phyloP scores from a whole-genome alignment of 2,797 vertebrate genomes.

The Enteromius viviparus region DNA sequence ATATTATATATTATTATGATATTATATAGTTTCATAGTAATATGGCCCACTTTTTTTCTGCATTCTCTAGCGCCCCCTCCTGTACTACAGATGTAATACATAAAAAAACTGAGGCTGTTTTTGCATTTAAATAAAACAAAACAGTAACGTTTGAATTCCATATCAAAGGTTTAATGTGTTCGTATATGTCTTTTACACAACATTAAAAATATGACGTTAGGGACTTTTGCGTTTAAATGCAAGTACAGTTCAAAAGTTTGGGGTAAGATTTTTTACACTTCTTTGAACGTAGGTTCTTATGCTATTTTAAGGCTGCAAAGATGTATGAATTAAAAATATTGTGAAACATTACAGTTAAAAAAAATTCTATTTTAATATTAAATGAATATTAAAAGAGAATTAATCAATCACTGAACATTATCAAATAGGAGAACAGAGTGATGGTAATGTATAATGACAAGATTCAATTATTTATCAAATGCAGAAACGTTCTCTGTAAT shows the following conservation, averaged over 20 bases:
- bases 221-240: neutral
- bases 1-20: too few species aligned
- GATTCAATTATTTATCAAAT: too few species aligned
- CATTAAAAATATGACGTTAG: neutral
- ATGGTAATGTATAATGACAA: too few species aligned
- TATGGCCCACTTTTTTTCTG: neutral
- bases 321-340: neutral
- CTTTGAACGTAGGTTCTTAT: neutral
- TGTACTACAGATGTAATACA: neutral
- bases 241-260: neutral
- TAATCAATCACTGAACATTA: too few species aligned
- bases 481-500: too few species aligned
- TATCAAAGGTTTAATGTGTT: conserved; percentile 21
- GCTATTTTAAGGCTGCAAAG: neutral
- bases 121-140: neutral
- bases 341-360: neutral
- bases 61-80: conserved; percentile 15
- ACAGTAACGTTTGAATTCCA: neutral
- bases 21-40: neutral
- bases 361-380: neutral
- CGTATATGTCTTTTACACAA: conserved; percentile 11
- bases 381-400: neutral
- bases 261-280: neutral
- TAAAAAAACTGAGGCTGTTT: neutral
- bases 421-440: too few species aligned